Conservation (phyloP, 2,888 invertebrate genomes). For the Diaprepes abbreviatus region DNA sequence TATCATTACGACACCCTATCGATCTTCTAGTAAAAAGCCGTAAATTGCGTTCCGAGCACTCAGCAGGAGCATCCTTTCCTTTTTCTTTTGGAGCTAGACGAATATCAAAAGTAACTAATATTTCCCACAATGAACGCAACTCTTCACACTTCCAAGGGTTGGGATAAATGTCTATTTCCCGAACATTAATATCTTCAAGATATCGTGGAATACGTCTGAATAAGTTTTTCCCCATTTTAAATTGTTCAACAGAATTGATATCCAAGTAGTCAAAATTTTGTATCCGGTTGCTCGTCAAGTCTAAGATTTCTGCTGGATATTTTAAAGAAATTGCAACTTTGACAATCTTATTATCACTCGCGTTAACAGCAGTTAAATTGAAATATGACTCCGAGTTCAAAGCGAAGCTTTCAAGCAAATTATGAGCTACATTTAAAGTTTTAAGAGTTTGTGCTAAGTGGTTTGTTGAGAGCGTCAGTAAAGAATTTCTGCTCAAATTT, state of each 20-base stretch:
- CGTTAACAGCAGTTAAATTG: conserved; percentile 35
- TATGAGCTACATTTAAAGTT: conserved; percentile 39
- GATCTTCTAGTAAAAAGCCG: background rate
- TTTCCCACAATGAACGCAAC: conserved; percentile 35
- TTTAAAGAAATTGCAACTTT: conserved; percentile 36
- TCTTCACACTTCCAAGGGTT: conserved; percentile 50
- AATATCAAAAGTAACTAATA: conserved; percentile 31
- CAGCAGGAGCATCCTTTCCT: conserved; percentile 3
- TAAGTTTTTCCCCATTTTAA: conserved; percentile 44
- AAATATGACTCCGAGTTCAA: conserved; percentile 30
- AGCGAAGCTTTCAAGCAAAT: conserved; percentile 33
- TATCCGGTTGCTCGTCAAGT: conserved; percentile 39
- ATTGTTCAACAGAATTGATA: conserved; percentile 22
- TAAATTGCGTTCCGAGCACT: background rate
- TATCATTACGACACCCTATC: conserved; percentile 22
- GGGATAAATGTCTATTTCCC: conserved; percentile 36
- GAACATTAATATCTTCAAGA: conserved; percentile 35
- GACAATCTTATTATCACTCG: conserved; percentile 40
- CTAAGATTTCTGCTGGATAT: conserved; percentile 33
- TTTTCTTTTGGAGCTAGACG: conserved; percentile 3
- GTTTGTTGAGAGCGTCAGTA: conserved; percentile 33
- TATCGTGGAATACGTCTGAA: conserved; percentile 35
- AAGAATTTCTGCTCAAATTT: conserved; percentile 45
- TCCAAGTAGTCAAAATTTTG: conserved; percentile 43
- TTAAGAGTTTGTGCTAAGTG: conserved; percentile 22